Conservation (phyloP, 1,140 invertebrate species). For the Rhyacophila brunnea region DNA sequence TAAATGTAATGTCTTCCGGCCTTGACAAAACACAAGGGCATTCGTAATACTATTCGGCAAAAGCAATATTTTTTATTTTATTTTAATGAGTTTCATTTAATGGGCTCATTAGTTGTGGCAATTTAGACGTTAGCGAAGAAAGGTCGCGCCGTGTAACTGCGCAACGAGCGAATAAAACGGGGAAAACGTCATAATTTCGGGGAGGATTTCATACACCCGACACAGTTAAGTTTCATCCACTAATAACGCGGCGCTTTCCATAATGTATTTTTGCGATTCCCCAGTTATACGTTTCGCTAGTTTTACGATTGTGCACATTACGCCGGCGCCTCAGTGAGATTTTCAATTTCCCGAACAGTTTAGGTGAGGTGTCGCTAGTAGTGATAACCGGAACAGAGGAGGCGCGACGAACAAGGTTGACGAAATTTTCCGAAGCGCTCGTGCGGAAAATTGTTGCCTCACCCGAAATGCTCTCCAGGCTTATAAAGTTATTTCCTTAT, state of each 20-base stretch:
- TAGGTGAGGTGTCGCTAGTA: background rate
- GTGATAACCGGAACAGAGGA: background rate
- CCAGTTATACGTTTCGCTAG: slow-evolving; percentile 21
- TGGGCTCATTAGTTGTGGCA: slow-evolving; percentile 21
- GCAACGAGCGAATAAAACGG: no score
- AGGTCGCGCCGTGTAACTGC: no score
- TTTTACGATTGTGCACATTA: slow-evolving; percentile 24
- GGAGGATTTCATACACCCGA: no score
- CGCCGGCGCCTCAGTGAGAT: slow-evolving; percentile 8
- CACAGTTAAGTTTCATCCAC: background rate
- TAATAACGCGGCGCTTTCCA: slow-evolving; percentile 5
- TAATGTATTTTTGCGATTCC: slow-evolving; percentile 4
- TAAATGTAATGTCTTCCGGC: no score
- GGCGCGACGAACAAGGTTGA: background rate
- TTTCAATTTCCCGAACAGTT: slow-evolving; percentile 31
- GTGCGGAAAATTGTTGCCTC: background rate
- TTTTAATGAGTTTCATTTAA: slow-evolving; percentile 22
- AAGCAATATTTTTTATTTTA: no score
- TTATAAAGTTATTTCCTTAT: no score
- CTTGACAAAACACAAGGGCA: no score
- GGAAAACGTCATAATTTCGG: no score
- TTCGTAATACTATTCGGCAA: no score
- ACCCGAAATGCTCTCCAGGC: no score
- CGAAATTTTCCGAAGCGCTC: background rate
- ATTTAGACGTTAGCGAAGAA: no score